Evolutionary conservation across 1,140 invertebrate species (phyloP).

Genomic region (Drosophila suzukii): DNA sequence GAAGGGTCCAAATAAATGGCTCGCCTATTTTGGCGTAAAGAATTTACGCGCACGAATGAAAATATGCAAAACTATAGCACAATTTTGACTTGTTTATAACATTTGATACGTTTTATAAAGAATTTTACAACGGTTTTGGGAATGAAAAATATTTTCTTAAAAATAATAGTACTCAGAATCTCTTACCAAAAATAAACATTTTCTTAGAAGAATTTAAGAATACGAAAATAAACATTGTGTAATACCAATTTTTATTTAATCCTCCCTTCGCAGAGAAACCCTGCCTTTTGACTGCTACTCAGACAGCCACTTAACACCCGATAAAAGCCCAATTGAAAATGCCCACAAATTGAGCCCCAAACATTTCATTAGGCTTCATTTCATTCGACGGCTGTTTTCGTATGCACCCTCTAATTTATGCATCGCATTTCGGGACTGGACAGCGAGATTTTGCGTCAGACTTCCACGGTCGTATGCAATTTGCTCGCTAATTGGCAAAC

Average conservation of each 20-base stretch:
- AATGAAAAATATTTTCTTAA: neutral
- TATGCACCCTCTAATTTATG: constrained; percentile 61
- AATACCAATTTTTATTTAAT: neutral
- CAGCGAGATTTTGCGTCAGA: constrained; percentile 41
- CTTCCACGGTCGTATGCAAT: constrained; percentile 51
- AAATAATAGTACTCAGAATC: neutral
- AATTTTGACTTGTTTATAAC: neutral
- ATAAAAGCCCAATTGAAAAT: constrained; percentile 49
- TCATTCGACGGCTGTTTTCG: constrained; percentile 27
- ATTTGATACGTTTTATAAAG: neutral
- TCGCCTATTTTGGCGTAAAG: constrained; percentile 9
- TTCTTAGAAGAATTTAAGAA: neutral
- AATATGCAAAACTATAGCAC: neutral
- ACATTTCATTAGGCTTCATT: constrained; percentile 31
- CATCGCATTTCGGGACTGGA: constrained; percentile 30
- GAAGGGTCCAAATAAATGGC: constrained; percentile 9
- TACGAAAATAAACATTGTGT: neutral
- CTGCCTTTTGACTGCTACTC: constrained; percentile 19
- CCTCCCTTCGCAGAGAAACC: neutral
- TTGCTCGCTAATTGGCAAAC: constrained; percentile 73
- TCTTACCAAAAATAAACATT: too few species aligned
- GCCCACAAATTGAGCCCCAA: constrained; percentile 13
- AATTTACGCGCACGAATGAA: constrained; percentile 29
- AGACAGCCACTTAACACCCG: constrained; percentile 53
- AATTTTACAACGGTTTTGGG: neutral